A percentile compares a stretch with the other conserved stretches of the same genome.
Conservation (phyloP, 30 jellyfish, hydroid and myxozoan species). For the Aurelia aurita complex sp. Pacific region DNA sequence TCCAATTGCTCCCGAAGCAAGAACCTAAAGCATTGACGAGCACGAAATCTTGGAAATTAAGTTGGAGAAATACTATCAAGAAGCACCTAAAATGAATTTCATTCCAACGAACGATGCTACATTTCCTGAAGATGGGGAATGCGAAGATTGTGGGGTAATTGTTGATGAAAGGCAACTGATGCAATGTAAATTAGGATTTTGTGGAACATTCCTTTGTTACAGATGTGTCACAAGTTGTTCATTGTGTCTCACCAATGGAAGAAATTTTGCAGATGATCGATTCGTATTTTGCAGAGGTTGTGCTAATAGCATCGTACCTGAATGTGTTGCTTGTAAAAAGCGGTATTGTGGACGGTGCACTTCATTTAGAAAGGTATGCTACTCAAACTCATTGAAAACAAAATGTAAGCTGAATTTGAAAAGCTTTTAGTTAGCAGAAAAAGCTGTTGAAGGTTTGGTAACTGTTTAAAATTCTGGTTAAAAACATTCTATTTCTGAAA, state of each 20-base stretch:
- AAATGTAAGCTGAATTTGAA: too few relatives aligned
- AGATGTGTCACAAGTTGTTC: constrained; percentile 17
- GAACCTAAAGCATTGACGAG: too few relatives aligned
- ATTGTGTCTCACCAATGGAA: constrained; percentile 6
- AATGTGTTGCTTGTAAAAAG: constrained; percentile 19
- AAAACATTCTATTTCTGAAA: too few relatives aligned
- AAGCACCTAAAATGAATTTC: neutral
- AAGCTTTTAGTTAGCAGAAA: too few relatives aligned
- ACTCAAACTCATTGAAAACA: too few relatives aligned
- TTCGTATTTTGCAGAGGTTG: constrained; percentile 30
- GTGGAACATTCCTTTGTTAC: constrained; percentile 36
- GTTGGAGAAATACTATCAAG: too few relatives aligned
- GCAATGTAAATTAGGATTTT: constrained; percentile 56
- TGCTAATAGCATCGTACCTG: constrained; percentile 25
- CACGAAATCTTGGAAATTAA: too few relatives aligned
- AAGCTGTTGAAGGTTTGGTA: too few relatives aligned
- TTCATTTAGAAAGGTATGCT: constrained; percentile 34
- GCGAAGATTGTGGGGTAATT: constrained; percentile 36
- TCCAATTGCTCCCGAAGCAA: too few relatives aligned
- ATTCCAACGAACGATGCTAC: neutral
- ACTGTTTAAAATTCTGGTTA: too few relatives aligned
- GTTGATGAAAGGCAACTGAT: constrained; percentile 18
- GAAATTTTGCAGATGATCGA: neutral
- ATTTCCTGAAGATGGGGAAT: constrained; percentile 16
- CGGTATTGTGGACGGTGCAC: constrained; percentile 51